Conservation (phyloP, 2,797 vertebrate species). For the Hirundo rustica region DNA sequence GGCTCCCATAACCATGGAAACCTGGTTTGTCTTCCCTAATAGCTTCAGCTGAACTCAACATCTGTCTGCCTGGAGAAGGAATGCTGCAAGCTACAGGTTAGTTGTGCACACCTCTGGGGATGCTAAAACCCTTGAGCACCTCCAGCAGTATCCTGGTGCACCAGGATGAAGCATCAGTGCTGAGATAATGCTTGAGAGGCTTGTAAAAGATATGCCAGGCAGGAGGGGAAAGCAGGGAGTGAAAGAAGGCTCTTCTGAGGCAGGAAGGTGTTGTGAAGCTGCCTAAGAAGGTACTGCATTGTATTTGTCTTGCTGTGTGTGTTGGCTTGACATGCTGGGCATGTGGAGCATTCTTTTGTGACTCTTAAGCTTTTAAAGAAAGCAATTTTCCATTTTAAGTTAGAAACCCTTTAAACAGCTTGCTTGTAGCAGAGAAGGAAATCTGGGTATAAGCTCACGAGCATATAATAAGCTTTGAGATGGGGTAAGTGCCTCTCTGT, state of each 20-base stretch:
- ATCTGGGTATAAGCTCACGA: conserved; percentile 13
- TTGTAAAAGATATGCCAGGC: not conserved
- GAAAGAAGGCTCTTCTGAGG: not conserved
- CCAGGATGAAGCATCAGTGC: not conserved
- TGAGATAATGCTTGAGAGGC: not conserved
- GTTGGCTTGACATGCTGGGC: not conserved
- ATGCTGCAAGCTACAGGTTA: not conserved
- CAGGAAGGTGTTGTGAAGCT: not conserved
- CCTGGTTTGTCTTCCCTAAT: conserved; percentile 42
- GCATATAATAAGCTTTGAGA: conserved; percentile 20
- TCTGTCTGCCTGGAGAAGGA: not conserved
- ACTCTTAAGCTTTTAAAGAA: not conserved
- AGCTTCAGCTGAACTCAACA: conserved; percentile 30
- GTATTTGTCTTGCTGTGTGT: not conserved
- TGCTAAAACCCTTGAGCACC: not conserved
- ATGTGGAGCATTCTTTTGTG: not conserved
- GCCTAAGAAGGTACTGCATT: not conserved
- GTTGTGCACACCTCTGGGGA: not conserved
- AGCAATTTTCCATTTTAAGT: conserved; percentile 9
- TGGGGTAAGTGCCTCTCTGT: not conserved
- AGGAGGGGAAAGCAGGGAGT: not conserved
- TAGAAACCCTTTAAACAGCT: conserved; percentile 35
- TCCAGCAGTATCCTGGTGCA: not conserved
- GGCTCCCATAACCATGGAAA: conserved; percentile 66
- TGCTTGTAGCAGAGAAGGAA: conserved; percentile 1